phyloP scores from a whole-genome alignment of 2,888 invertebrate species.

The Diloba caeruleocephala region DNA sequence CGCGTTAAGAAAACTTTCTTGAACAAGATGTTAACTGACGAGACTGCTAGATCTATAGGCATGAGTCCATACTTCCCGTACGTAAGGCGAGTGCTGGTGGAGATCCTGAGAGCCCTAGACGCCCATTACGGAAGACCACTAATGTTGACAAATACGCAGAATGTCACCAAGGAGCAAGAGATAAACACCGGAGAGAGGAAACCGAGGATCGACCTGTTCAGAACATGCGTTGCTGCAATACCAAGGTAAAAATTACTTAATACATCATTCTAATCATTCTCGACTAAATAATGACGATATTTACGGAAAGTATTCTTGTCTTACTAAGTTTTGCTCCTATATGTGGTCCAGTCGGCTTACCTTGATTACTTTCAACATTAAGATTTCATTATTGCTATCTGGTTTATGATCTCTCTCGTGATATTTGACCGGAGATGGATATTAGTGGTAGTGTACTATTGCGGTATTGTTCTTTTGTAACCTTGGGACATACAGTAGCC shows the following conservation, averaged over 20 bases:
- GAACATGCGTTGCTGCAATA: conserved; percentile 99
- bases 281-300: no score
- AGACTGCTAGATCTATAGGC: conserved; percentile 98
- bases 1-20: conserved; percentile 98
- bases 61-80: conserved; percentile 99
- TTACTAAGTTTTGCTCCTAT: no score
- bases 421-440: no score
- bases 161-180: conserved; percentile 98
- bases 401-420: no score
- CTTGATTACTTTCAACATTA: no score
- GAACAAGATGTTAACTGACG: conserved; percentile 98
- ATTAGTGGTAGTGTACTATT: no score
- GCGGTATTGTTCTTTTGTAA: no score
- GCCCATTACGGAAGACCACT: conserved; percentile 98
- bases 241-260: conserved; percentile 86
- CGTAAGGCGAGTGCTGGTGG: conserved; percentile 98
- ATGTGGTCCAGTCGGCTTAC: no score
- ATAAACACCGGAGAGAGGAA: conserved; percentile 98
- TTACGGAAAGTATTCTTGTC: no score
- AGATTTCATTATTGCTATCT: no score
- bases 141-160: conserved; percentile 98
- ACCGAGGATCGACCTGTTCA: conserved; percentile 98
- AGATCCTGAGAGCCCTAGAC: conserved; percentile 97
- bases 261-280: background rate
- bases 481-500: no score